Base-by-base conservation (phyloP, 2,113 vertebrate genomes). In the Vidua macroura region DNA sequence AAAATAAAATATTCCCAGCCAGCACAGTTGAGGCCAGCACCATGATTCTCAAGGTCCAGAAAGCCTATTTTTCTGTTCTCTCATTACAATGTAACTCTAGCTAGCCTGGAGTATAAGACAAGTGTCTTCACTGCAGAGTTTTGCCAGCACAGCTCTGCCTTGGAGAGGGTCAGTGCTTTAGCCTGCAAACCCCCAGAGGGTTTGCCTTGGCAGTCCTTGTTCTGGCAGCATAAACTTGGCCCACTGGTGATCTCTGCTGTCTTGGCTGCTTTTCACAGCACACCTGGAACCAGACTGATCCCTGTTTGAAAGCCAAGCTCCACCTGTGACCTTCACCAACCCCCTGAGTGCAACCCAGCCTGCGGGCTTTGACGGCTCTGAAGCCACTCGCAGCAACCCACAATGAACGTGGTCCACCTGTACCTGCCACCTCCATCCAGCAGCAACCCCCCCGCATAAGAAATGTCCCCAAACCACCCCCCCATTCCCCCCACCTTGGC, bases 371-470 rank as follows among this genome's bases (percentile, higher is more conserved):
- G 33, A 41, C 3, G 15, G 41, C 44, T 59, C 62, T 4, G 0
- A 27, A 68, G 79, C 0, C 0, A 20, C n/a, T 63, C 5, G 0
- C 28, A 51, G 37, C 33, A 2, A 35, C 2, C 10, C 28, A 0
- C 1, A 2, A 2, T 2, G 31, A 82, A 17, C 0, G 0, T 1
- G 2, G 15, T 12, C 11, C 37, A 58, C 1, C 0, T 7, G 14
- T 25, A 66, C 27, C 53, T 25, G 59, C 23, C 64, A 27, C 64
- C 77, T 80, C 76, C 23, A 23, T 15, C 27, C 53, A 37, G 44
- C 67, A 68, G 72, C 63, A 55, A 75, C 5, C 8, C 48, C 15
- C 12, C 11, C 8, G 63, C 68, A 8, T 30, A 13, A 80, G n/a
- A 67, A 41, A 31, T 6, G 20, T 6, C 25, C 22, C n/a, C 53